Base-by-base conservation (phyloP, 1,140 invertebrate species). In the Heliconius hewitsoni region DNA sequence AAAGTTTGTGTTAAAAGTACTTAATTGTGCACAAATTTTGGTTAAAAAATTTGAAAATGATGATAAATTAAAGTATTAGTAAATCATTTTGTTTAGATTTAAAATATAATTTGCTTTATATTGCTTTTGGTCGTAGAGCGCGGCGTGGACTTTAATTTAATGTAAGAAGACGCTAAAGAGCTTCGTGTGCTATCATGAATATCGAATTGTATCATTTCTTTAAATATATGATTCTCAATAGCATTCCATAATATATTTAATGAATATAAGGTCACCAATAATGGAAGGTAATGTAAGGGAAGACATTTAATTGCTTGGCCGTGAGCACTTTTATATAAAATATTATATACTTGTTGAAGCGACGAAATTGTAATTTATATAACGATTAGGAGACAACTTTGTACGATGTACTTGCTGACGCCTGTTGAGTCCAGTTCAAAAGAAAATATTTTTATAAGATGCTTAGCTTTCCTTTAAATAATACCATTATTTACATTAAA, bases 381-480 rank as follows among this genome's bases (percentile, higher is more conserved):
- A 82, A 84, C 70, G 60, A 66, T 66, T 66, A 66, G 60, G 23
- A 73, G 74, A 81, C 75, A 77, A 82, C 77, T 77, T 82, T 85
- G 80, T 86, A 78, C 84, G 79, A 79, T 81, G 81, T 86, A 88
- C 86, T 91, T 89, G 89, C 88, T 84, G 86, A 87, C 82, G 91
- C 82, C 86, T 89, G 81, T 89, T 88, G 85, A 86, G 89, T 91
- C 89, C 89, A 90, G 82, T 87, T 89, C 85, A 85, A 86, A 89
- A 89, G 90, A 89, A 86, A 82, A 91, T 94, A 94, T 94, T 94
- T 94, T 94, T 94, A 86, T 94, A 94, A 94, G 86, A 94, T 89
- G 93, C 93, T 94, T 94, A 93, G 93, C 93, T 93, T 93, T 92
- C 88, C 87, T 93, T 89, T 94, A 88, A 90, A 91, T 90, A 89